Conservation (phyloP, 2,113 vertebrate genomes). For the Chinchilla lanigera region DNA sequence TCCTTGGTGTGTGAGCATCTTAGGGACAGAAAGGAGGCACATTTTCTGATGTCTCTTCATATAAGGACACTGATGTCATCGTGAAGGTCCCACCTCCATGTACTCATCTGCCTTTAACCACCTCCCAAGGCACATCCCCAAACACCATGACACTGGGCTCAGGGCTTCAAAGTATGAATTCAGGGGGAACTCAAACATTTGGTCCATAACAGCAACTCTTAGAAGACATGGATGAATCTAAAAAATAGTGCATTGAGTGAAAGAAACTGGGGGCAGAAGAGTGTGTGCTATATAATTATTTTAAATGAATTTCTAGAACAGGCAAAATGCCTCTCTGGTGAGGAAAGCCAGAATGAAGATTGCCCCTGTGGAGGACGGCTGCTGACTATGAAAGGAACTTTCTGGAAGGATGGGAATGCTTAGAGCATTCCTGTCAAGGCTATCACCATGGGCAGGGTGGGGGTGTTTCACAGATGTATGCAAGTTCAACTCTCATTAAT, state of each 20-base stretch:
- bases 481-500: not conserved
- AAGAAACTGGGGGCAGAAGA: not conserved
- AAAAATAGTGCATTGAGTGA: not conserved
- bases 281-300: not conserved
- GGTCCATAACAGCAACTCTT: not conserved
- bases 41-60: not conserved
- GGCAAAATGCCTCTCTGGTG: not conserved
- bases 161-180: too few species aligned
- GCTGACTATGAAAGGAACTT: not conserved
- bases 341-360: not conserved
- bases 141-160: not conserved
- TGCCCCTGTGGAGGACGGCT: not conserved
- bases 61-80: not conserved
- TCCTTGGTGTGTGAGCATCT: fast-evolving
- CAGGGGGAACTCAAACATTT: not conserved
- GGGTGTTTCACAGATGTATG: too few species aligned
- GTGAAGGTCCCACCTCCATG: too few species aligned
- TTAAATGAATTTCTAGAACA: not conserved
- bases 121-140: not conserved
- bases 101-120: not conserved
- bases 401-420: not conserved
- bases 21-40: not conserved
- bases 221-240: not conserved
- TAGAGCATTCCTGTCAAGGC: not conserved
- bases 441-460: not conserved